Percentiles rank a stretch among this genome's conserved stretches.
Evolutionary conservation across 2,797 vertebrate genomes (phyloP).

Genomic region (Propithecus perrieri): DNA sequence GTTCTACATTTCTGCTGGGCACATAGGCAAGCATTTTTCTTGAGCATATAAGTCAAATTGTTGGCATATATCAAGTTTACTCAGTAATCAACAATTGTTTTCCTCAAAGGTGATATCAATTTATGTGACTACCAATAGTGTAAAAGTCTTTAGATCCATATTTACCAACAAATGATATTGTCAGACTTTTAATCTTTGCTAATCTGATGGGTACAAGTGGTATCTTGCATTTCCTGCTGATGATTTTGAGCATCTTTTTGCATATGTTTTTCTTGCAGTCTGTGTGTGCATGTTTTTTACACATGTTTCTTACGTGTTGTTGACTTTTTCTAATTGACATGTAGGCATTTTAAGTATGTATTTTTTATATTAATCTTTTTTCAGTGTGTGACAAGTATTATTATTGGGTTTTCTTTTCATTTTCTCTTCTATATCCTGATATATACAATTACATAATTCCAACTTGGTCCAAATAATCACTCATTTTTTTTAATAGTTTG

Average conservation of each 20-base stretch:
- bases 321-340: neutral
- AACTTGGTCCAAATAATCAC: neutral
- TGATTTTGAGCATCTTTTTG: neutral
- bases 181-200: neutral
- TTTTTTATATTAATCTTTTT: conserved; percentile 1
- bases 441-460: neutral
- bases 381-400: neutral
- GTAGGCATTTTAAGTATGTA: neutral
- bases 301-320: neutral
- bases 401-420: neutral
- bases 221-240: neutral
- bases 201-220: neutral
- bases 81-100: conserved; percentile 8
- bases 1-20: neutral
- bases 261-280: neutral
- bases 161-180: neutral
- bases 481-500: neutral
- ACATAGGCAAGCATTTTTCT: neutral
- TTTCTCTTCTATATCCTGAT: neutral
- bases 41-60: neutral
- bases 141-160: neutral
- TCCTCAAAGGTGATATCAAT: neutral
- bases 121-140: neutral
- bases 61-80: neutral
- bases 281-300: neutral